Evolutionary conservation across 2,888 invertebrate genomes (phyloP), one percentile per base, ranked within the genome.

Genomic region (Chymomyza fuscimana): DNA sequence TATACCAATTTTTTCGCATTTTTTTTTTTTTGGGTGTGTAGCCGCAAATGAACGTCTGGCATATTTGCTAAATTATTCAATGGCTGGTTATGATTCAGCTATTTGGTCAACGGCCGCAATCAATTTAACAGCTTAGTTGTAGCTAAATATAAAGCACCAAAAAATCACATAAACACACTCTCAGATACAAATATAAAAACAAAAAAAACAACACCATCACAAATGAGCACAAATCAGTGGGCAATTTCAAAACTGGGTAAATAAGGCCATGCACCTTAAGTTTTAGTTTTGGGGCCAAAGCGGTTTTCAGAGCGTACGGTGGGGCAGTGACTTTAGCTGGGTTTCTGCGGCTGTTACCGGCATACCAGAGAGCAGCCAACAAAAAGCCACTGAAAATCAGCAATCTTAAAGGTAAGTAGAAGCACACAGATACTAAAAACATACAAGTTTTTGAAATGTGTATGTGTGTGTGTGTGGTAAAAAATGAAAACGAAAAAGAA

Each of bases 191-290:
- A 25, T 32, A 67, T 25, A 52, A 5, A 12, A 50, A 59, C 46
- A 56, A 63, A 12, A n/a, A n/a, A 15, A 19, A 54, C 5, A 54
- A 54, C 54, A 9, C 2, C 58, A 25, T 1, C 54, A 54, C 58
- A 65, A 73, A 75, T 60, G 66, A 36, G 70, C 74, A 76, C 70
- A 80, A 76, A 78, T 77, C 70, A 67, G 69, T 63, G 75, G 79
- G 69, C 77, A 81, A 81, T 84, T 82, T 77, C 70, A 65, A 87
- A 89, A 82, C 82, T 89, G 81, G 88, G 89, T 89, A 89, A 89
- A 90, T 86, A 89, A 90, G 89, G 89, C 86, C 89, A 89, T 89
- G 84, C 84, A 88, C 83, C 86, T 83, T 81, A 72, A 62, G 16
- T 19, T 16, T 22, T 29, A 25, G 29, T 4, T 25, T 25, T 25